Percentiles rank a stretch among this genome's conserved stretches.
phyloP scores from a whole-genome alignment of 2,797 vertebrate species.

The Siniperca scherzeri region DNA sequence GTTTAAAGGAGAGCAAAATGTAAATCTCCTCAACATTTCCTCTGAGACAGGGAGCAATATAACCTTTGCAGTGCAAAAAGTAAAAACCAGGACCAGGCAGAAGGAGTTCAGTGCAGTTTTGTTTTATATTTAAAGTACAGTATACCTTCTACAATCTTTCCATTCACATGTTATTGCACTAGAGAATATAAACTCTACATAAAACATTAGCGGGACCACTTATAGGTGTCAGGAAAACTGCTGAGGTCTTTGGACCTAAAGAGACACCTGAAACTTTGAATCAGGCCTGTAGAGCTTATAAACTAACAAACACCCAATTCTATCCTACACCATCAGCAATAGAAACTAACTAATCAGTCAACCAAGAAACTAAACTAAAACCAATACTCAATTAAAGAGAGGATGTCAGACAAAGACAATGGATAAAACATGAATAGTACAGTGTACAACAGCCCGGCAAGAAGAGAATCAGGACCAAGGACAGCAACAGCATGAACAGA shows the following conservation, averaged over 20 bases:
- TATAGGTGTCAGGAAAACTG: too few relatives aligned
- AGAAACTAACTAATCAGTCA: background rate
- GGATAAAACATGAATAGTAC: background rate
- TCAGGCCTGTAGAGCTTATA: background rate
- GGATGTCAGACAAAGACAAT: background rate
- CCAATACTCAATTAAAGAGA: background rate
- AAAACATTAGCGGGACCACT: background rate
- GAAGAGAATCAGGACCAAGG: slow-evolving; percentile 7
- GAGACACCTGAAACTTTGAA: background rate
- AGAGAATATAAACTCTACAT: background rate
- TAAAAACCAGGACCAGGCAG: background rate
- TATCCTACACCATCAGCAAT: background rate
- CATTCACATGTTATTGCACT: background rate
- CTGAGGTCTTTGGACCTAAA: background rate
- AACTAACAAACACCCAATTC: background rate
- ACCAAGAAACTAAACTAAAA: background rate
- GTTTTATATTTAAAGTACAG: background rate
- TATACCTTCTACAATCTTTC: background rate
- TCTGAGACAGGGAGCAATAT: background rate
- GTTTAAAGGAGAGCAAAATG: background rate
- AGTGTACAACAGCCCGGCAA: background rate
- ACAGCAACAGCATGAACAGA: slow-evolving; percentile 12
- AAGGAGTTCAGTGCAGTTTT: background rate
- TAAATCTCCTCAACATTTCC: background rate
- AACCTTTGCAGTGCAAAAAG: background rate